Evolutionary conservation across 2,113 vertebrate species (phyloP).

Genomic region (Petrocephalus microphthalmus): DNA sequence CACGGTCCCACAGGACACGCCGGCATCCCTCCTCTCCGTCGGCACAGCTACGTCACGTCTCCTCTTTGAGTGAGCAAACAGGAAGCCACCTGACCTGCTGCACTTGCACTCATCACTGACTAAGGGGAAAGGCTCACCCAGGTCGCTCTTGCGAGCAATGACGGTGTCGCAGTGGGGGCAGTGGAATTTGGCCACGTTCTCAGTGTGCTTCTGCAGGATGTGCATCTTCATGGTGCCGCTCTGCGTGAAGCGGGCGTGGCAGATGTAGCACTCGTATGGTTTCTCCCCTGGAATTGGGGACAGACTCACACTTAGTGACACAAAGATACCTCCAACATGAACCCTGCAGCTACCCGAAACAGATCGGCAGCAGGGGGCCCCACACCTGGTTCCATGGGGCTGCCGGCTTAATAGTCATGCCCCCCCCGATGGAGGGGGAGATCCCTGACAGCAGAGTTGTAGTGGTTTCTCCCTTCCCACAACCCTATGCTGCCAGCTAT

Average conservation of each 20-base stretch:
- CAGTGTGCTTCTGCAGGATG: slow-evolving; percentile 97
- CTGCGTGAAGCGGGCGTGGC: slow-evolving; percentile 95
- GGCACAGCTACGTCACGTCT: not conserved
- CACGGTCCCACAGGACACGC: not conserved
- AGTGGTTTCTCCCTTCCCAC: not conserved
- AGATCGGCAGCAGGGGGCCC: too few species aligned
- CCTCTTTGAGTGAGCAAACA: not conserved
- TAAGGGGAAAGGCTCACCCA: slow-evolving; percentile 62
- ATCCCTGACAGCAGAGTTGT: not conserved
- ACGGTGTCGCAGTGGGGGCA: slow-evolving; percentile 97
- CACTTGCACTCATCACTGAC: not conserved
- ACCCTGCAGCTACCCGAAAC: not conserved
- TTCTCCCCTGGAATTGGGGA: slow-evolving; percentile 75
- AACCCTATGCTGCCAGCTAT: not conserved
- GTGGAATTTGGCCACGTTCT: slow-evolving; percentile 97
- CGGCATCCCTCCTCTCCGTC: not conserved
- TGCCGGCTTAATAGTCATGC: too few species aligned
- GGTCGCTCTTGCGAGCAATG: slow-evolving; percentile 92
- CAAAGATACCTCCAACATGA: not conserved
- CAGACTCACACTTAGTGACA: not conserved
- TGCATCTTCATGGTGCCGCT: slow-evolving; percentile 99
- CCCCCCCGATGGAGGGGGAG: not conserved
- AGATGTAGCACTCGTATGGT: slow-evolving; percentile 98
- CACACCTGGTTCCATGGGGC: too few species aligned
- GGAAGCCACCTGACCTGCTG: not conserved